phyloP scores from a whole-genome alignment of 2,888 invertebrate species.

The Cyclophora punctaria region DNA sequence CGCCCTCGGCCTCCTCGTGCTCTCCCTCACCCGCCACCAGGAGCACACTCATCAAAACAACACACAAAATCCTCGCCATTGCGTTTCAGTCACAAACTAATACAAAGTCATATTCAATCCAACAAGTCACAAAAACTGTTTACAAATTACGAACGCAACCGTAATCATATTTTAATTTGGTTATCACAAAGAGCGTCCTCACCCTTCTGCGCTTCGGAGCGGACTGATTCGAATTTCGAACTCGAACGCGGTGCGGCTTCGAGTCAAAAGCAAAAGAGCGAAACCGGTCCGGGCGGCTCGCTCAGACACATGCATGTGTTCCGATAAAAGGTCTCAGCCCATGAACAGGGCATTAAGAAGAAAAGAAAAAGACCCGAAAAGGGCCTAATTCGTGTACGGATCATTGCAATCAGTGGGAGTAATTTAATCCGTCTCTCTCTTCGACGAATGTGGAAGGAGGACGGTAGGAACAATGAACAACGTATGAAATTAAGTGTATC shows the following conservation, averaged over 20 bases:
- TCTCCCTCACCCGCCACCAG: conserved; percentile 62
- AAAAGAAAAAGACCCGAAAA: conserved; percentile 52
- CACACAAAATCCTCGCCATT: conserved; percentile 61
- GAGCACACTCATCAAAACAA: conserved; percentile 46
- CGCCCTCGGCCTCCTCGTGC: conserved; percentile 7
- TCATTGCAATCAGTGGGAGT: conserved; percentile 69
- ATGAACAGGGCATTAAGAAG: conserved; percentile 68
- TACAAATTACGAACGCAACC: conserved; percentile 46
- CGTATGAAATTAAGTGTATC: conserved; percentile 65
- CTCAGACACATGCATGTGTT: conserved; percentile 65
- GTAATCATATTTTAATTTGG: conserved; percentile 44
- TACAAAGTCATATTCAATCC: conserved; percentile 45
- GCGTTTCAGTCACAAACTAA: conserved; percentile 34
- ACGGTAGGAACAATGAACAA: conserved; percentile 46
- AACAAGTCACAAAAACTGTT: conserved; percentile 48
- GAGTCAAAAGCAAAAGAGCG: conserved; percentile 60
- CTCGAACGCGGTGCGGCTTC: conserved; percentile 46
- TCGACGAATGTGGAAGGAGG: conserved; percentile 26
- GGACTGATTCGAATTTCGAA: conserved; percentile 51
- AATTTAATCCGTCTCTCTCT: conserved; percentile 52
- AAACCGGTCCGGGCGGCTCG: conserved; percentile 66
- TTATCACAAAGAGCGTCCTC: conserved; percentile 29
- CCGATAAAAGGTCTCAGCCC: conserved; percentile 68
- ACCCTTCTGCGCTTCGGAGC: conserved; percentile 30
- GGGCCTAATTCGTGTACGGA: conserved; percentile 70